Evolutionary conservation across 2,113 vertebrate genomes (phyloP), one percentile per base, ranked within the genome.

Genomic region (Cacatua alba): DNA sequence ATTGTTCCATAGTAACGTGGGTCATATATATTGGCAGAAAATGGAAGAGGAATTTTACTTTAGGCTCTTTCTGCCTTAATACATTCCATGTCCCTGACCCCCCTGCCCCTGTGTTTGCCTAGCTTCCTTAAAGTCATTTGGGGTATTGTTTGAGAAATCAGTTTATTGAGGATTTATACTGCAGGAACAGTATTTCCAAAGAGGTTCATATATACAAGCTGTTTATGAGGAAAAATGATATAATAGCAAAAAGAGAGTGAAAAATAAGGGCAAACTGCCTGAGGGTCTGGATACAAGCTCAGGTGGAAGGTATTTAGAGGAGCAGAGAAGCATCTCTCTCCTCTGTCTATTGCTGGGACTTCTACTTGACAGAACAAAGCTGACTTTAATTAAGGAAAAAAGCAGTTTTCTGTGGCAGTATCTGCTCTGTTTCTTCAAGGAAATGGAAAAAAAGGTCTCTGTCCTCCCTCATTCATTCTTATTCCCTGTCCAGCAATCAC

Each of bases 281-380:
- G 37, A 26, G 13, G 15, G 6, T 20, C 60, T 74, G 43, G 28
- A 46, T 63, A 26, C 7, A 21, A 0, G 1, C 16, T 87, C 3
- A 0, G 20, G 10, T 53, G 59, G 53, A 76, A 82, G 37, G 44
- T 37, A n/a, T 35, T 44, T 80, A 23, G 28, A 57, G 26, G 48
- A 64, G 10, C 7, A 75, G 64, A 55, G 20, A 37, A 9, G 37
- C 8, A 28, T 67, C 12, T 76, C 10, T 59, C 7, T 68, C 35
- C 16, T 62, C 72, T 41, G 74, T n/a, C 72, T 23, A 10, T 44
- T 59, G 21, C 37, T 55, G 48, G 55, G 14, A 37, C 41, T 79
- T 37, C 35, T 24, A 8, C 67, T 64, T 65, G 57, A 33, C 19
- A 77, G 39, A 90, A 19, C 4, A 70, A 78, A 49, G 6, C 24